Base-by-base conservation (phyloP, 2,888 invertebrate species). In the Caenorhabditis wallacei region DNA sequence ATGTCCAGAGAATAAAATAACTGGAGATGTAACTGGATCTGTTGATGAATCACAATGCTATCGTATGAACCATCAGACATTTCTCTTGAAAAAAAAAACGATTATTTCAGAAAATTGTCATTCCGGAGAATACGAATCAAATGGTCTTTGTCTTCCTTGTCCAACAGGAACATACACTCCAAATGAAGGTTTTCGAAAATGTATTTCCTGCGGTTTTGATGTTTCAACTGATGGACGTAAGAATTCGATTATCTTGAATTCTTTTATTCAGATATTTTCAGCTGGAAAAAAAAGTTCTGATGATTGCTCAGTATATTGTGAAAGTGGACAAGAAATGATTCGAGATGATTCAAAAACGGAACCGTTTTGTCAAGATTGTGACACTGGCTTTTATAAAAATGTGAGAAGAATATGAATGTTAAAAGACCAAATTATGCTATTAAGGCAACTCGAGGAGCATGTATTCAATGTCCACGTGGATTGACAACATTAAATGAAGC, bases 391-490 rank as follows among this genome's bases (percentile, higher is more conserved):
- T 57, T 82, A 82, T 24, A 82, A 82, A 66, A 7, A 22, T 22
- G 66, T 54, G 30, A 30, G 30, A 5, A 30, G 30, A 30, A 3
- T 8, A 13, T 11, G 8, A 22, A 13, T 37, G 2, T 48, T 18
- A 18, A n/a, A 43, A 2, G 5, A 5, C 16, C 43, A 43, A 2
- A 43, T 13, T 13, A 10, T 43, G 5, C 2, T 13, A 3, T 48
- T 56, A 16, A 74, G 74, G 53, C 22, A 1, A n/a, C 3, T 3
- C 22, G 43, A 5, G 82, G 79, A 1, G 26, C 79, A 11, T 82
- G 82, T 30, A 5, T 51, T 18, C 82, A 75, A 16, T 82, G 82
- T 63, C 82, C 82, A 53, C 79, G 70, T 57, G 82, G 82, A 24
- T 51, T 82, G 13, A 74, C 68, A 5, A 82, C 82, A n/a, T n/a